These are phyloP conservation scores for Sylvia borin DNA, from an alignment of 2,797 vertebrate species.

Conservation along the genomic window DNA sequence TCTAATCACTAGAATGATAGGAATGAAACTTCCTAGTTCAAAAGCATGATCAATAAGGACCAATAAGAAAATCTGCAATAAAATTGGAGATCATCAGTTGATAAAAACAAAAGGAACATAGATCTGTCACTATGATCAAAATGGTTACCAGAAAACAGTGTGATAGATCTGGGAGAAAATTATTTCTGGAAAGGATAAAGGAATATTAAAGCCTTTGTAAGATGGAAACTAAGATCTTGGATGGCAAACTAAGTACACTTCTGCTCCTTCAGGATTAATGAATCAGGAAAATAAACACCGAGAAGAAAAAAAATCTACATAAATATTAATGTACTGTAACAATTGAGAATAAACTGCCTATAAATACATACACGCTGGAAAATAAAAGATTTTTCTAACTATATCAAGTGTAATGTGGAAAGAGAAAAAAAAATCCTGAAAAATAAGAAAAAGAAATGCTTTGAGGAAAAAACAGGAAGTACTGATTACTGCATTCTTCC, in stretches of 20 bases:
- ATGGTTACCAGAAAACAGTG: not conserved
- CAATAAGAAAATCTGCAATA: not conserved
- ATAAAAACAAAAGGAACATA: not conserved
- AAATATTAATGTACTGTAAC: not conserved
- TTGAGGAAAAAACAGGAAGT: not conserved
- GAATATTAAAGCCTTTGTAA: not conserved
- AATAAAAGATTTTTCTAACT: not conserved
- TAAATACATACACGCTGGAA: not conserved
- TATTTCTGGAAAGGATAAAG: not conserved
- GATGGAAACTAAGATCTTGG: not conserved
- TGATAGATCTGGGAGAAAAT: not conserved
- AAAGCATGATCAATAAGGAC: not conserved
- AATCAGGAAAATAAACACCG: not conserved
- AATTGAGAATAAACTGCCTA: not conserved
- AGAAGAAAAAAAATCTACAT: not conserved
- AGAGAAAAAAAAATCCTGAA: not conserved
- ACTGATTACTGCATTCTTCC: not conserved
- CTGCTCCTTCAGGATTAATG: not conserved
- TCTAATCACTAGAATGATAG: not conserved
- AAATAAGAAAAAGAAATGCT: not conserved
- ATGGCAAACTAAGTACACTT: not conserved
- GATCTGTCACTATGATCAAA: not conserved
- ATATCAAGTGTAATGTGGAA: not conserved
- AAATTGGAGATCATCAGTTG: not conserved
- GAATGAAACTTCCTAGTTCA: not conserved